Evolutionary conservation across 2,888 invertebrate species (phyloP).

Genomic region (Fissipunctia ypsillon): DNA sequence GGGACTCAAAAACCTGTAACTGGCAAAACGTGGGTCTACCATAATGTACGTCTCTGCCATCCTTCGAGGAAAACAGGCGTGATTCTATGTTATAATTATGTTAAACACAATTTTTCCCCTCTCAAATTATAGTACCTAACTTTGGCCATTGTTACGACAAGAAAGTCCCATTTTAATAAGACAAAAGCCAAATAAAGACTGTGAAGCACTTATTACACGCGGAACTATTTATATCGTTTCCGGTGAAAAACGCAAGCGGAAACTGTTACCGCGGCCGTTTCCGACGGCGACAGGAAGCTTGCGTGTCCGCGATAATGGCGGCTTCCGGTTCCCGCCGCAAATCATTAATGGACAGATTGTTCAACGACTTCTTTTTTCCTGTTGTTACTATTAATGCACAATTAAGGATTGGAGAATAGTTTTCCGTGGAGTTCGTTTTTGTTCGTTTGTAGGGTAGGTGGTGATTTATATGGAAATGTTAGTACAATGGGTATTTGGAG

Average conservation of each 20-base stretch:
- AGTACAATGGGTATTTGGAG: neutral
- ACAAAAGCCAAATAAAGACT: slow-evolving; percentile 41
- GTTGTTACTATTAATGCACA: slow-evolving; percentile 39
- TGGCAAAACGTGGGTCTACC: too few relatives aligned
- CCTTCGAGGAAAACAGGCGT: too few relatives aligned
- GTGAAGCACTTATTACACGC: slow-evolving; percentile 52
- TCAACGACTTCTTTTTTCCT: slow-evolving; percentile 58
- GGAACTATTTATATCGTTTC: slow-evolving; percentile 77
- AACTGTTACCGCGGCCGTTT: slow-evolving; percentile 82
- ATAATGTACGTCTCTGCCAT: too few relatives aligned
- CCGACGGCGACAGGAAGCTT: slow-evolving; percentile 81
- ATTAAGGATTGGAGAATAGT: slow-evolving; percentile 31
- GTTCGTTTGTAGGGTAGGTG: neutral
- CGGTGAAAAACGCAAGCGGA: slow-evolving; percentile 85
- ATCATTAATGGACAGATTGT: slow-evolving; percentile 76
- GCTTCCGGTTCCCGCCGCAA: slow-evolving; percentile 75
- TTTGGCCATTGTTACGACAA: neutral
- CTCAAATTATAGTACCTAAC: neutral
- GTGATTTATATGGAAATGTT: neutral
- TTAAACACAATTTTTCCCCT: too few relatives aligned
- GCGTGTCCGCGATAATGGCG: slow-evolving; percentile 80
- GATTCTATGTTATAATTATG: too few relatives aligned
- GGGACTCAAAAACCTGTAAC: too few relatives aligned
- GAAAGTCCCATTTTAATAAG: slow-evolving; percentile 14
- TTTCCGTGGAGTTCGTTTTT: neutral